phyloP scores from a whole-genome alignment of 2,888 invertebrate species.

The Cheilosia scutellata region DNA sequence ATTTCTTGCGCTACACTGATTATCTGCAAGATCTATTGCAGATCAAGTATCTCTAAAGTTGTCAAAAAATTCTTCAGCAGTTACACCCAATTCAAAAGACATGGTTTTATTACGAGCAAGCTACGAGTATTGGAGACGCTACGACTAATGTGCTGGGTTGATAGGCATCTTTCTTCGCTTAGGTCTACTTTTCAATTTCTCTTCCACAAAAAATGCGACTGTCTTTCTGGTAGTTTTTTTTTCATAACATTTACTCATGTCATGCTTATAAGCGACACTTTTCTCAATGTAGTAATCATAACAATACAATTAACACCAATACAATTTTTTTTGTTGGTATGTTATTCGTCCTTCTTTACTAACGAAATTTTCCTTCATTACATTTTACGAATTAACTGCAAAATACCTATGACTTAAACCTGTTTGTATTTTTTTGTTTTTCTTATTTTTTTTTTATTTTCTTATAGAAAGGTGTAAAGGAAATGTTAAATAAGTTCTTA shows the following conservation, averaged over 20 bases:
- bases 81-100: too few species aligned
- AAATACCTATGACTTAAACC: slow-evolving; percentile 46
- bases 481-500: slow-evolving; percentile 78
- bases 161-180: too few species aligned
- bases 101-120: too few species aligned
- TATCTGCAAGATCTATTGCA: too few species aligned
- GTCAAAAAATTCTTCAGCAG: too few species aligned
- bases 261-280: slow-evolving; percentile 64
- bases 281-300: slow-evolving; percentile 15
- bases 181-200: too few species aligned
- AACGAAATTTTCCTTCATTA: slow-evolving; percentile 50
- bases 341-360: slow-evolving; percentile 51
- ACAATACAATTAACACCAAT: slow-evolving; percentile 33
- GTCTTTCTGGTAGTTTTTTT: not conserved
- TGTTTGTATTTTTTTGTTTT: slow-evolving; percentile 63
- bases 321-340: slow-evolving; percentile 33
- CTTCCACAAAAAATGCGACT: too few species aligned
- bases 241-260: slow-evolving; percentile 19
- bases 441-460: slow-evolving; percentile 77
- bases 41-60: too few species aligned
- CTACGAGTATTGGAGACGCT: too few species aligned
- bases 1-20: too few species aligned
- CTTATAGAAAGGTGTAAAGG: slow-evolving; percentile 78
- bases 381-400: slow-evolving; percentile 44
- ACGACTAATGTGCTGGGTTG: too few species aligned